Evolutionary conservation across 2,888 invertebrate species (phyloP), one percentile per base, ranked within the genome.

Genomic region (Lymantria monacha): DNA sequence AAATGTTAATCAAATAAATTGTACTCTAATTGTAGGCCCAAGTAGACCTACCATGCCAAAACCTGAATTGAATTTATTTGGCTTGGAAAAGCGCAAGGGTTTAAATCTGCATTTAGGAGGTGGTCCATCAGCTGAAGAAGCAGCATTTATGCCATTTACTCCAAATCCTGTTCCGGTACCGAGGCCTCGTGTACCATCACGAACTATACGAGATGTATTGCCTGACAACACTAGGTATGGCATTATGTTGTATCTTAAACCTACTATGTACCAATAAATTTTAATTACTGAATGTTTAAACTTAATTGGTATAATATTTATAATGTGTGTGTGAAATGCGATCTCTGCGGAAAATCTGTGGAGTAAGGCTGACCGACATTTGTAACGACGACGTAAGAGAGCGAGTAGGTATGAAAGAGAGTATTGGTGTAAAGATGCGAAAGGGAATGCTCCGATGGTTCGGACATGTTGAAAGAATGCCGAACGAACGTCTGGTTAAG

Each of bases 71-170:
- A 89, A 82, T 79, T 78, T 89, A 72, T 80, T 91, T 72, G 75
- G 72, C 58, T 60, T 87, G 72, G 93, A 94, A 66, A 93, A 92
- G 73, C 88, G 93, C 64, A 92, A 93, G 75, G 91, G 92, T 58
- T 81, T 94, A 68, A 93, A 93, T 67, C 84, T 94, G 49, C 93
- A 92, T 70, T 83, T 94, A 61, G 83, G 53, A 42, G 63, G 81
- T 53, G 88, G 91, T 48, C 85, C 92, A 57, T 89, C 92, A 46
- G 76, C 77, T 44, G 90, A 90, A 57, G 83, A 79, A 52, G 92
- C 91, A 54, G 92, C 91, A 42, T 89, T 92, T 71, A 84, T 92
- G 71, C 93, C 92, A n/a, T 91, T 91, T 69, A 72, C 83, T 48
- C 66, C 81, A 5, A 86, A 76, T 55, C 66, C 81, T 42, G 66